These are phyloP conservation scores for Strix occidentalis DNA, from an alignment of 2,797 vertebrate genomes.

Conservation along the genomic window DNA sequence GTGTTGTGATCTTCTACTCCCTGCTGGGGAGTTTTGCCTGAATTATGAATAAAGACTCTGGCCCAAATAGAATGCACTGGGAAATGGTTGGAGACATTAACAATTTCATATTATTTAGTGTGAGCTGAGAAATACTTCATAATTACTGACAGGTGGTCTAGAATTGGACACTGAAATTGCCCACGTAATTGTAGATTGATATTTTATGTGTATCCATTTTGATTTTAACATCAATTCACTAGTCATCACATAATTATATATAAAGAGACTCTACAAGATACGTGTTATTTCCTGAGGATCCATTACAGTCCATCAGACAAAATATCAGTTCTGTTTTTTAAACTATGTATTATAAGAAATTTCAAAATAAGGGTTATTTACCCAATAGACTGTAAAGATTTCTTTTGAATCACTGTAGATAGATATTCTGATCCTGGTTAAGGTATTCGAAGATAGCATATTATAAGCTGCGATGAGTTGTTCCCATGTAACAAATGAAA, in stretches of 20 bases:
- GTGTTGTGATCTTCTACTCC: neutral
- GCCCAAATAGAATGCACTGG: neutral
- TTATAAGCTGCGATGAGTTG: neutral
- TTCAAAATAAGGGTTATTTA: conserved; percentile 15
- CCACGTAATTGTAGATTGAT: neutral
- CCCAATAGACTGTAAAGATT: neutral
- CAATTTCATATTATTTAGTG: neutral
- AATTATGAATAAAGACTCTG: neutral
- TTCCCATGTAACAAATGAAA: neutral
- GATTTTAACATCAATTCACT: conserved; percentile 3
- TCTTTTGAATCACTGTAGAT: neutral
- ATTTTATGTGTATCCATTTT: neutral
- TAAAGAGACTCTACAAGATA: neutral
- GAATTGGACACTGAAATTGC: neutral
- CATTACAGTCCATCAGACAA: conserved; percentile 7
- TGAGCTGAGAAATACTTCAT: neutral
- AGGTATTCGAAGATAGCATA: neutral
- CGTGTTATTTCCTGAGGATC: conserved; percentile 18
- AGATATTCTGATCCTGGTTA: neutral
- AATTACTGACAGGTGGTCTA: conserved; percentile 20
- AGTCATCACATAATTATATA: conserved; percentile 9
- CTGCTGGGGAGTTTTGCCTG: neutral
- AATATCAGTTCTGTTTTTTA: neutral
- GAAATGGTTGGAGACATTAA: neutral
- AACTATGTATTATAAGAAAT: neutral